Percentiles rank a stretch among this genome's conserved stretches.
Conservation (phyloP, 2,888 invertebrate genomes). For the Vandiemenella viatica region DNA sequence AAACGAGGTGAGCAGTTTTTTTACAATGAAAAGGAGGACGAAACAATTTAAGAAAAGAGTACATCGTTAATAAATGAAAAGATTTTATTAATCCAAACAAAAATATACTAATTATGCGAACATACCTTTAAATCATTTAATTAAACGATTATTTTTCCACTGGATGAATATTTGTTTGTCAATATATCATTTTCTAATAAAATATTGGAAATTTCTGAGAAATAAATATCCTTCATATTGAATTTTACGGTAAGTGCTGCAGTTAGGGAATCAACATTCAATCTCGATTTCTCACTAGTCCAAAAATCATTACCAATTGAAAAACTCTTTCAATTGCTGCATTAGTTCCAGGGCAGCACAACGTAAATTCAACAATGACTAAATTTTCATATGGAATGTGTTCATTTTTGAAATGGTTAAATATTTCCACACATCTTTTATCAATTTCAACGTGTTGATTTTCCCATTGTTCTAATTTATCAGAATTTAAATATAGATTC, state of each 20-base stretch:
- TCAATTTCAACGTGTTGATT: slow-evolving; percentile 17
- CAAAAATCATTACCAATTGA: slow-evolving; percentile 13
- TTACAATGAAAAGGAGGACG: too few species aligned
- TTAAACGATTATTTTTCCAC: too few species aligned
- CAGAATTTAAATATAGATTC: slow-evolving; percentile 15
- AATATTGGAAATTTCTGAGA: too few species aligned
- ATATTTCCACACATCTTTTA: slow-evolving; percentile 17
- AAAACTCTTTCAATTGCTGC: slow-evolving; percentile 14
- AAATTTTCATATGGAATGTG: slow-evolving; percentile 19
- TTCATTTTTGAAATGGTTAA: slow-evolving; percentile 17
- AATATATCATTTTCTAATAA: too few species aligned
- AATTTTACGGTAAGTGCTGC: slow-evolving; percentile 2
- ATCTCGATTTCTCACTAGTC: slow-evolving; percentile 13
- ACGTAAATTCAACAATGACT: slow-evolving; percentile 17
- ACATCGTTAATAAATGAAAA: too few species aligned
- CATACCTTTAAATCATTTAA: too few species aligned
- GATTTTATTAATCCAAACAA: too few species aligned
- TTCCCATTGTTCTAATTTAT: slow-evolving; percentile 17
- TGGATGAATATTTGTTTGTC: too few species aligned
- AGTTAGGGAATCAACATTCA: slow-evolving; percentile 10
- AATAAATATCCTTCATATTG: too few species aligned
- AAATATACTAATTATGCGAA: too few species aligned
- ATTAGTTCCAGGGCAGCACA: slow-evolving; percentile 18
- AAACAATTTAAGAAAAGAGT: too few species aligned
- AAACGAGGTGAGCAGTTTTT: too few species aligned